phyloP scores from a whole-genome alignment of 2,113 vertebrate genomes.

The Bos indicus region DNA sequence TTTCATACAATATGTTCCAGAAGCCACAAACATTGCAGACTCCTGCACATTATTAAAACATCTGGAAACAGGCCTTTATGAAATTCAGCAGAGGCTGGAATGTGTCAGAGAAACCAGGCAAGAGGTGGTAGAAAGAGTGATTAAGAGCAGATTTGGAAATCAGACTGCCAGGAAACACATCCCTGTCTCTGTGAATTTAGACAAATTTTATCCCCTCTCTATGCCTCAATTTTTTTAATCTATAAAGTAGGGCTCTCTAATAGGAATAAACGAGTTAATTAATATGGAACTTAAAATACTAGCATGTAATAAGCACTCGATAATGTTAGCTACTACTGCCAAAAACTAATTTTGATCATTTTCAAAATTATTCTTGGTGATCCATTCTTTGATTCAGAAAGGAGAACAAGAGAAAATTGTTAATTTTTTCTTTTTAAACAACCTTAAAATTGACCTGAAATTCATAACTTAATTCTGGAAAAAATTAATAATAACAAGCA shows the following conservation, averaged over 20 bases:
- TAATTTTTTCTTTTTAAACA: background rate
- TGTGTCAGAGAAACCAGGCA: background rate
- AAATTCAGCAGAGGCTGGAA: background rate
- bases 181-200: background rate
- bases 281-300: background rate
- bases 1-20: background rate
- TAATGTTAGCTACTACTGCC: background rate
- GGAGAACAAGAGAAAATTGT: background rate
- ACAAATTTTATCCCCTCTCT: background rate
- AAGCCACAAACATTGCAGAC: background rate
- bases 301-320: background rate
- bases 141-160: background rate
- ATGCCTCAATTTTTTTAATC: background rate
- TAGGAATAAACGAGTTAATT: background rate
- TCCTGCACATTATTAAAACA: background rate
- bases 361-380: background rate
- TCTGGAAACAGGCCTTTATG: background rate
- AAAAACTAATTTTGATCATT: background rate
- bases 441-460: background rate
- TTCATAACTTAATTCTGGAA: background rate
- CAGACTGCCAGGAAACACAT: background rate
- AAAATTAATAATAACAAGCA: background rate
- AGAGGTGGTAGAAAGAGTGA: background rate
- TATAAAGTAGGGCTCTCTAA: background rate
- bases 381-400: background rate